A percentile compares a stretch with the other conserved stretches of the same genome.
Conservation (phyloP, 2,888 invertebrate species). For the Cephus pulcher region DNA sequence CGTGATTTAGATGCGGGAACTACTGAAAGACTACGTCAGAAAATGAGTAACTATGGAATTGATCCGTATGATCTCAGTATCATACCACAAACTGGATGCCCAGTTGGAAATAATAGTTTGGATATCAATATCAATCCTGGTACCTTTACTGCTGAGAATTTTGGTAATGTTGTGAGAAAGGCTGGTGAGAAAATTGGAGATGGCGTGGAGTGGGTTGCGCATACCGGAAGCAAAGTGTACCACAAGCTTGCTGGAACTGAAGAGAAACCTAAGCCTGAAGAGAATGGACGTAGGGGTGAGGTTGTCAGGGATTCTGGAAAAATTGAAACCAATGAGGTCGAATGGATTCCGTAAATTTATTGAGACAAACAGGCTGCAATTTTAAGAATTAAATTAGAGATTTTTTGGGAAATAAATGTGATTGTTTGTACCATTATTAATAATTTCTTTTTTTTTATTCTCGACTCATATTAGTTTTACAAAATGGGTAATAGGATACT, state of each 20-base stretch:
- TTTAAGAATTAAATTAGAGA: neutral
- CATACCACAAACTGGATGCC: constrained; percentile 79
- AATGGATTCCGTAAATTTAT: constrained; percentile 59
- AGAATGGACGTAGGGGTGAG: neutral
- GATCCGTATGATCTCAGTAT: constrained; percentile 82
- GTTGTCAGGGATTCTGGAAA: constrained; percentile 30
- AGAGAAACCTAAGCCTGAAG: constrained; percentile 25
- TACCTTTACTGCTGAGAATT: constrained; percentile 80
- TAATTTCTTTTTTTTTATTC: neutral
- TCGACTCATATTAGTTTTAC: neutral
- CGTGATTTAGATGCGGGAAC: constrained; percentile 79
- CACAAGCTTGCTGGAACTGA: constrained; percentile 69
- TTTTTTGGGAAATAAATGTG: neutral
- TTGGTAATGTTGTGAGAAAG: constrained; percentile 78
- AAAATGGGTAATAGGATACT: neutral
- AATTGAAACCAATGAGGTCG: constrained; percentile 60
- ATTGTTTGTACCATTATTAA: neutral
- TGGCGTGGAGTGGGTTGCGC: constrained; percentile 78
- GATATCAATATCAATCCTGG: constrained; percentile 80
- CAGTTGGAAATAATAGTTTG: constrained; percentile 70
- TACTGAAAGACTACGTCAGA: constrained; percentile 77
- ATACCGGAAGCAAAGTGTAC: constrained; percentile 78
- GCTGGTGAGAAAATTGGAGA: constrained; percentile 80
- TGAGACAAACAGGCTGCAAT: constrained; percentile 6
- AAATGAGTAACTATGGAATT: constrained; percentile 75